These are phyloP conservation scores for Ibycter americanus DNA, from an alignment of 2,797 vertebrate genomes.

Conservation along the genomic window DNA sequence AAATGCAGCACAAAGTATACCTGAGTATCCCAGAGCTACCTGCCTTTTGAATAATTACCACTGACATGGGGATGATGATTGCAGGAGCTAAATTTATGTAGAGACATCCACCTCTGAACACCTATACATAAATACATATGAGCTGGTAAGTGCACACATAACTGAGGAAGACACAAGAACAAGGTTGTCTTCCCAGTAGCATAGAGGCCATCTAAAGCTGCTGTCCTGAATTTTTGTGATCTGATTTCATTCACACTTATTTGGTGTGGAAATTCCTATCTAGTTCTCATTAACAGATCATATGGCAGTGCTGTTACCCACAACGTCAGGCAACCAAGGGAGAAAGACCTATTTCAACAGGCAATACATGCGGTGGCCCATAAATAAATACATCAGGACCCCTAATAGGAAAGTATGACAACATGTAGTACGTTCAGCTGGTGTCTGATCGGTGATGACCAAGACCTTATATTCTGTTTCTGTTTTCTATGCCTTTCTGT, in stretches of 20 bases:
- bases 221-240: background rate
- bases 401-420: too few species aligned
- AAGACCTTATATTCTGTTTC: background rate
- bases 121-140: background rate
- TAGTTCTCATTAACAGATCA: background rate
- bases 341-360: background rate
- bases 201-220: background rate
- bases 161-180: background rate
- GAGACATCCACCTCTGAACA: background rate
- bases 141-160: background rate
- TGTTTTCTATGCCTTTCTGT: background rate
- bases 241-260: background rate
- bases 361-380: background rate
- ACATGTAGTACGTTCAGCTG: fast-evolving
- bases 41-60: background rate
- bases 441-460: background rate
- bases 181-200: background rate
- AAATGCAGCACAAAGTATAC: background rate
- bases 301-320: background rate
- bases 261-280: background rate
- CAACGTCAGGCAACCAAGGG: too few species aligned
- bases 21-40: background rate
- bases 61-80: background rate
- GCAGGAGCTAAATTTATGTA: background rate
- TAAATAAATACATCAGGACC: background rate